Evolutionary conservation across 2,888 invertebrate genomes (phyloP), one percentile per base, ranked within the genome.

Genomic region (Scaptomyza reducta): DNA sequence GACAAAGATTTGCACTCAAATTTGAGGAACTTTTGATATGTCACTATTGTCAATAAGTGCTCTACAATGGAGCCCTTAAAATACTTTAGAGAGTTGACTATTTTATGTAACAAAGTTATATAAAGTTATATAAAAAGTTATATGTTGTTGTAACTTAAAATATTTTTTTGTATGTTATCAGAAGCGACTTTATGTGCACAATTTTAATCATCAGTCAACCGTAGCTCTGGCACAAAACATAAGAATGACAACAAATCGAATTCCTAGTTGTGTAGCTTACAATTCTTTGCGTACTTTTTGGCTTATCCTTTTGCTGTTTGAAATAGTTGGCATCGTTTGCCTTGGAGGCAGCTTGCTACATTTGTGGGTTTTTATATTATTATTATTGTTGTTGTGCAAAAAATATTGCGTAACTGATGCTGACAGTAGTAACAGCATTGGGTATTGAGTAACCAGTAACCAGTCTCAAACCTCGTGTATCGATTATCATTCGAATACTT

Each of bases 401-500:
- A 50, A 56, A 61, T 63, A 54, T 70, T 63, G 64, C 58, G 58
- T 58, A 64, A 64, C 44, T 44, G 40, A 59, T 59, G 53, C 51
- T 10, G 51, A 22, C 44, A 60, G 42, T 50, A 22, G 14, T 25
- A 41, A n/a, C 16, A 29, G 64, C 29, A 40, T 18, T 29, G 22
- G 22, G 50, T 61, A 55, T 33, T 33, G 22, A 27, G 41, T 75
- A 75, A 60, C 67, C 58, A 35, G 54, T 41, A 18, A 18, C 33
- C 50, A 50, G 35, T 22, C 6, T 59, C 41, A 59, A 46, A 45
- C 50, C 9, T 64, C 40, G 59, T 41, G 47, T 57, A 71, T 71
- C 72, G 77, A 67, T 63, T 76, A 56, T 59, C 77, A 50, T 54
- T 57, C 44, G 54, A 47, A 62, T 55, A 49, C 54, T 51, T 33